A percentile compares a stretch with the other conserved stretches of the same genome.
phyloP scores from a whole-genome alignment of 2,888 invertebrate species.

The Amphimallon solstitiale region DNA sequence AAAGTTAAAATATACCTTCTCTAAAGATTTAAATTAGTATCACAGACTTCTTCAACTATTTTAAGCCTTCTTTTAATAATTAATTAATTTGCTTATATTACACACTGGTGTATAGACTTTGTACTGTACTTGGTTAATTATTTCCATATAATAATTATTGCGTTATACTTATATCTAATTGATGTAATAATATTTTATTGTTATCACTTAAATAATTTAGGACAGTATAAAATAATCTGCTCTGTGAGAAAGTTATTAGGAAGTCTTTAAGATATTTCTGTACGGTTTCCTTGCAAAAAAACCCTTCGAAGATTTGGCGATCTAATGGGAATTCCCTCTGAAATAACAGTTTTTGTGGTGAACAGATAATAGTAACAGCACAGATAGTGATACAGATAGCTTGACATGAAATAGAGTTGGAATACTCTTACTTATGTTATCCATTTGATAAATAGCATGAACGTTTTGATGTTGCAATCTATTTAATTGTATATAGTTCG shows the following conservation, averaged over 20 bases:
- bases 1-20: neutral
- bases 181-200: constrained; percentile 19
- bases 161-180: constrained; percentile 19
- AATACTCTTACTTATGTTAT: too few species aligned
- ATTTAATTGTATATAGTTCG: too few species aligned
- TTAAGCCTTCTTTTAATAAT: neutral
- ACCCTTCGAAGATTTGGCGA: constrained; percentile 23
- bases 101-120: constrained; percentile 1
- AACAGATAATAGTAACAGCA: too few species aligned
- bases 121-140: constrained; percentile 23
- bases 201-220: constrained; percentile 30
- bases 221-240: constrained; percentile 15
- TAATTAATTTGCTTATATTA: neutral
- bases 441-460: too few species aligned
- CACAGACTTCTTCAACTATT: constrained; percentile 18
- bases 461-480: too few species aligned
- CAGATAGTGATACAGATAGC: too few species aligned
- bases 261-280: constrained; percentile 27
- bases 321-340: constrained; percentile 18
- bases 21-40: neutral
- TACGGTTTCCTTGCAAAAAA: constrained; percentile 19
- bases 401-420: too few species aligned
- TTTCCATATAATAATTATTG: constrained; percentile 16
- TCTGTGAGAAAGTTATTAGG: constrained; percentile 22
- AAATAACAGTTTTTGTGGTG: too few species aligned